A percentile compares a stretch with the other conserved stretches of the same genome.
These are phyloP conservation scores for Mesoclemmys tuberculata DNA, from an alignment of 2,113 vertebrate species.

Conservation along the genomic window DNA sequence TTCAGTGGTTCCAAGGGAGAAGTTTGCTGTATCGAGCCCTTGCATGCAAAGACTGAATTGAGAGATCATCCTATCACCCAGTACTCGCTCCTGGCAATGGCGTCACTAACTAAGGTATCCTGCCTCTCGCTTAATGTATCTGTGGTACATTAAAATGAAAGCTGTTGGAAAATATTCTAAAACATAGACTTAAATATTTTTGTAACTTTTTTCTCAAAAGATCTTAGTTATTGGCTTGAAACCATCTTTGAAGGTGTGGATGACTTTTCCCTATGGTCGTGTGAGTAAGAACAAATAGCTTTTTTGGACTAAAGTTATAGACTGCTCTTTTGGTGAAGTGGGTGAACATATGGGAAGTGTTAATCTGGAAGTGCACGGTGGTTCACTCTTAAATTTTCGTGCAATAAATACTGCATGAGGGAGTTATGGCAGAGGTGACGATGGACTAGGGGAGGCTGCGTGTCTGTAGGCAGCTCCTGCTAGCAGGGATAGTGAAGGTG, in stretches of 20 bases:
- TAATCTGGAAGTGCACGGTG: not conserved
- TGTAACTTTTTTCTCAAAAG: constrained; percentile 72
- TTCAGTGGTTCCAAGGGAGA: constrained; percentile 99
- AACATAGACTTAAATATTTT: not conserved
- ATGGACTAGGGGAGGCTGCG: not conserved
- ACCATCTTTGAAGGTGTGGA: constrained; percentile 96
- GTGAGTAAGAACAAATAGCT: constrained; percentile 75
- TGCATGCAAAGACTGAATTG: constrained; percentile 89
- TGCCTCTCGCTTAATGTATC: not conserved
- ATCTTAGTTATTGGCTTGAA: constrained; percentile 97
- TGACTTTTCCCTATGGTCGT: constrained; percentile 96
- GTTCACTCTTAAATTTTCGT: fast-evolving
- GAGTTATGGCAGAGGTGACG: not conserved
- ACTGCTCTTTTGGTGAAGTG: not conserved
- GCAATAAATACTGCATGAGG: fast-evolving
- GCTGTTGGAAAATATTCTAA: not conserved
- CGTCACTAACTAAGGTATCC: constrained; percentile 94
- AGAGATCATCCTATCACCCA: constrained; percentile 95
- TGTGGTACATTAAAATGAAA: not conserved
- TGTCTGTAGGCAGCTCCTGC: not conserved
- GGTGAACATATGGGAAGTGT: not conserved
- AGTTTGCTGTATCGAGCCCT: constrained; percentile 94
- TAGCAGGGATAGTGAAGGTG: not conserved
- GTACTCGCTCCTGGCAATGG: constrained; percentile 95
- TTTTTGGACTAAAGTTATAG: not conserved